A percentile compares a stretch with the other conserved stretches of the same genome.
These are phyloP conservation scores for Emmelina monodactyla DNA, from an alignment of 2,888 invertebrate species.

Conservation along the genomic window DNA sequence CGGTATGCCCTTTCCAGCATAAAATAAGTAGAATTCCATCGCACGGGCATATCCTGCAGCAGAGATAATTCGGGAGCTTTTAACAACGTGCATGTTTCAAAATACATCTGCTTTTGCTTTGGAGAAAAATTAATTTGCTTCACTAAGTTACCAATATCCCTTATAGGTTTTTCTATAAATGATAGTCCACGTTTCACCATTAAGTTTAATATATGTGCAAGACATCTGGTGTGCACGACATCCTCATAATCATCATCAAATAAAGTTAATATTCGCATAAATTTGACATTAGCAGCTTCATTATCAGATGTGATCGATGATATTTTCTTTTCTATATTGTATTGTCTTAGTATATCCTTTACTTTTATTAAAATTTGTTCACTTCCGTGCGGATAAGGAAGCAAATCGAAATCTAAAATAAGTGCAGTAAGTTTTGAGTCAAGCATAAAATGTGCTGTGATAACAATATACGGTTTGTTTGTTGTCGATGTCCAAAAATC, in stretches of 20 bases:
- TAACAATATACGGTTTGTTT: constrained; percentile 9
- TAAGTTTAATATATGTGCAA: neutral
- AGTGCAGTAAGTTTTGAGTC: constrained; percentile 4
- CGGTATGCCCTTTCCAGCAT: constrained; percentile 7
- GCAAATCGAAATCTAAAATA: constrained; percentile 7
- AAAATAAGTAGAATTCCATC: constrained; percentile 9
- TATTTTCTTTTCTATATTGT: constrained; percentile 1
- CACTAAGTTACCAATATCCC: constrained; percentile 4
- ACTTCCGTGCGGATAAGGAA: constrained; percentile 4
- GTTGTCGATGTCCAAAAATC: constrained; percentile 10
- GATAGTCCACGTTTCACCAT: neutral
- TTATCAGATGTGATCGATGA: constrained; percentile 7
- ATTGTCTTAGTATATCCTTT: neutral
- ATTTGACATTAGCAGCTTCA: constrained; percentile 7
- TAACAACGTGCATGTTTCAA: constrained; percentile 5
- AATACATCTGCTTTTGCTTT: constrained; percentile 7
- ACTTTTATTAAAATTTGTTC: constrained; percentile 1
- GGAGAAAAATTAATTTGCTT: constrained; percentile 9
- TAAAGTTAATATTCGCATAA: constrained; percentile 6
- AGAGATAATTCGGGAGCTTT: constrained; percentile 2
- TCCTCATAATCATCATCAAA: constrained; percentile 8
- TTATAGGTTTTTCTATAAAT: neutral
- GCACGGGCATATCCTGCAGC: constrained; percentile 4
- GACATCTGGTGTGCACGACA: constrained; percentile 1
- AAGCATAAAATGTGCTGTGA: constrained; percentile 8